phyloP scores from a whole-genome alignment of 2,113 vertebrate genomes.

The Noctilio leporinus region DNA sequence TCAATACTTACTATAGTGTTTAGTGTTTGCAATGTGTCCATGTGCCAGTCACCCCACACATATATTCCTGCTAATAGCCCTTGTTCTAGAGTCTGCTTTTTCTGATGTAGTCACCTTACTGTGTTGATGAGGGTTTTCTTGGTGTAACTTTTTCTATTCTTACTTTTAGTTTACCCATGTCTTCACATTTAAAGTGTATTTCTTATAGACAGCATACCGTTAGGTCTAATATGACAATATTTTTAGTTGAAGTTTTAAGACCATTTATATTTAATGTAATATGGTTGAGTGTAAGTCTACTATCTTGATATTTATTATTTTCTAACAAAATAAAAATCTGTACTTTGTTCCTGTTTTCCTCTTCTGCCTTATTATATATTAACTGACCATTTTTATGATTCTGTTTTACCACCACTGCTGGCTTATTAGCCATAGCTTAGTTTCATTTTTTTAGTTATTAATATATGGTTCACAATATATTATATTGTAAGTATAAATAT shows the following conservation, averaged over 20 bases:
- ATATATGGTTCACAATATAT: neutral
- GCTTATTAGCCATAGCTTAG: neutral
- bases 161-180: neutral
- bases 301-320: conserved; percentile 6
- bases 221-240: neutral
- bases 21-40: neutral
- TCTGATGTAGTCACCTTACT: neutral
- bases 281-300: neutral
- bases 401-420: neutral
- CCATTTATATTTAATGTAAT: conserved; percentile 3
- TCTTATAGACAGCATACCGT: neutral
- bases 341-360: neutral
- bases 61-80: neutral
- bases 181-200: neutral
- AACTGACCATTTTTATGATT: neutral
- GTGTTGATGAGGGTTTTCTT: conserved; percentile 23
- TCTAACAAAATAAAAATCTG: too few species aligned
- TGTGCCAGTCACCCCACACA: neutral
- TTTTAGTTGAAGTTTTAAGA: neutral
- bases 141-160: neutral
- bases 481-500: neutral
- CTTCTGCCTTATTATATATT: neutral
- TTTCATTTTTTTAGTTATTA: conserved; percentile 17
- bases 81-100: neutral
- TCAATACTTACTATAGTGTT: neutral